Base-by-base conservation (phyloP, 2,113 vertebrate genomes). In the Sebastes fasciatus region DNA sequence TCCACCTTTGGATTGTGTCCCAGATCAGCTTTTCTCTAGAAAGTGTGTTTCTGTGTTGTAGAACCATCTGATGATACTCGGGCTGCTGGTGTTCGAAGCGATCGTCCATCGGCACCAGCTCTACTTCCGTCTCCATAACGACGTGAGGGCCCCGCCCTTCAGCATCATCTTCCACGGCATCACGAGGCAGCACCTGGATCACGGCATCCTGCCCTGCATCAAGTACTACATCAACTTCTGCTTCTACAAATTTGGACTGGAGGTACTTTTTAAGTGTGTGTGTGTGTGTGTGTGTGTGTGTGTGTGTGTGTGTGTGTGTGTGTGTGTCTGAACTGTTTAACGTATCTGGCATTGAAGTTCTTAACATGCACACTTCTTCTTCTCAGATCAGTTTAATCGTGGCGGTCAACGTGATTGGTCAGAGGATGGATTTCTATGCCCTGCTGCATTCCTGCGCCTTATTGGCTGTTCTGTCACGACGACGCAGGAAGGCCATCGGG, bases 211-310 rank as follows among this genome's bases (percentile, higher is more conserved):
- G 58, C 90, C 89, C n/a, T 83, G 90, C 64, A 43, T 94, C 79
- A 95, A 94, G 77, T 95, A 95, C 75, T 96, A 96, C 67, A 49
- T 94, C 79, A 96, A 95, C 91, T 95, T 93, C 23, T 90, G 82
- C 71, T 96, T 93, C 92, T 96, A 96, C 77, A 96, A 95, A 86
- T 96, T 95, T 89, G 94, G 96, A 42, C 84, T 96, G 5, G 95
- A 97, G 95, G 95, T 95, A 83, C 70, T 46, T 67, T 67, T 52
- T 55, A 21, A 2, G 58, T 34, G 2, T 68, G 23, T 49, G 9
- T 40, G 26, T 3, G 26, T 26, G 26, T 26, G 26, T 26, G 26
- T 26, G 26, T 26, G 26, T 26, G 2, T 68, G 23, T 2, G 23
- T 26, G 23, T 26, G 26, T 26, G 26, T 26, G 26, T 26, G 26